Percentiles rank a stretch among this genome's conserved stretches.
phyloP scores from a whole-genome alignment of 2,113 vertebrate genomes.

The Syngnathus typhle region DNA sequence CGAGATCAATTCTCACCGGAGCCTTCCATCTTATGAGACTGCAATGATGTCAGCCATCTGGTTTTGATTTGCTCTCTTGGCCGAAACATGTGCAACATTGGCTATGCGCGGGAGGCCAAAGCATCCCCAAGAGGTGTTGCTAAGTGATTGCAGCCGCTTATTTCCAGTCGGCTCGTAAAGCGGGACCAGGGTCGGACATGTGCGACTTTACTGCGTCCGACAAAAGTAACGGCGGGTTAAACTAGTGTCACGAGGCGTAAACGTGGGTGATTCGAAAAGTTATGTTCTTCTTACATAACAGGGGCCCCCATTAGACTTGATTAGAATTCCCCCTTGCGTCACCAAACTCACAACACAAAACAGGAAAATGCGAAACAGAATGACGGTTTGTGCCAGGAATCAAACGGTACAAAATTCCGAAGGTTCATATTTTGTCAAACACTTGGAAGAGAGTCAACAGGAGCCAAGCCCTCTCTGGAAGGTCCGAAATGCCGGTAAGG shows the following conservation, averaged over 20 bases:
- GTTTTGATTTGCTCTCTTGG: not conserved
- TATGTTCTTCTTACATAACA: conserved; percentile 42
- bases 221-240: conserved; percentile 14
- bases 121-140: not conserved
- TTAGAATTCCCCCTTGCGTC: conserved; percentile 37
- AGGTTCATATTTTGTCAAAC: no score
- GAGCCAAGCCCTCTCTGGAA: not conserved
- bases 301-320: conserved; percentile 25
- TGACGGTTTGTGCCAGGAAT: no score
- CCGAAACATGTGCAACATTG: not conserved
- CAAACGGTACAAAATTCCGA: no score
- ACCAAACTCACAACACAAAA: conserved; percentile 32
- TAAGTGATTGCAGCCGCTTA: not conserved
- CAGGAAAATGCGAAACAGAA: not conserved
- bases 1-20: no score
- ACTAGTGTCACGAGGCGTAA: conserved; percentile 24
- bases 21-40: no score
- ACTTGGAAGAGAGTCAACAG: not conserved
- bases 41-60: not conserved
- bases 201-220: conserved; percentile 2
- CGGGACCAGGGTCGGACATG: not conserved
- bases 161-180: not conserved
- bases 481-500: not conserved
- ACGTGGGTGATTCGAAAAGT: conserved; percentile 25
- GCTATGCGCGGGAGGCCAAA: not conserved